Base-by-base conservation (phyloP, 1,140 invertebrate genomes). In the Temnothorax curvispinosus region DNA sequence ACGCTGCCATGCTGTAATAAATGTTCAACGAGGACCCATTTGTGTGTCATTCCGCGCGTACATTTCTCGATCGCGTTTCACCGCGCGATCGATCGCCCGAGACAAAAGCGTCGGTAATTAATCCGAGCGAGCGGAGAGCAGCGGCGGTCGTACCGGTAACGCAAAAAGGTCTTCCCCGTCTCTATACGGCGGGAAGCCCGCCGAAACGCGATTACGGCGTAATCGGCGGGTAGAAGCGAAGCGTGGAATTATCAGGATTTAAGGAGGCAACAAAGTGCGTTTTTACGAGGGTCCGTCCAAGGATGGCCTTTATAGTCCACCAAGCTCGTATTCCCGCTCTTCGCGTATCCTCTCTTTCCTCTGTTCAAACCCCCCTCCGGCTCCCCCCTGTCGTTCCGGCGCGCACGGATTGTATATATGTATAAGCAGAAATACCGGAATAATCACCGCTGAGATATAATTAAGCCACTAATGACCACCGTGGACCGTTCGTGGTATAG, bases 391-490 rank as follows among this genome's bases (percentile, higher is more conserved):
- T 38, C 38, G 74, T n/a, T 72, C 50, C 7, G 9, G 3, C 74
- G 21, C 6, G 47, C 18, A 82, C 18, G 38, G 11, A 21, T 35
- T 52, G 50, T 58, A 32, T 56, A 77, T 18, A 77, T 58, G 50
- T n/a, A 77, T 82, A 87, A 86, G 65, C 71, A 88, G 87, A 92
- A 92, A 93, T 92, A 89, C 75, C 76, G 80, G 78, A 91, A 93
- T 93, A 92, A 93, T 93, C 92, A 91, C 74, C 85, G 86, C 85
- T 69, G 91, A 91, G 91, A 91, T 93, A 93, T 93, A 94, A 93
- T 94, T 93, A 93, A 93, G 93, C 88, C 91, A 86, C 93, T 94
- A 94, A 94, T 94, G 93, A 94, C 89, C 91, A 90, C 78, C 80
- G 80, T 89, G 88, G 58, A 69, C 44, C 44, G 56, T 65, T 41